Evolutionary conservation across 2,797 vertebrate genomes (phyloP).

Genomic region (Melanogrammus aeglefinus): DNA sequence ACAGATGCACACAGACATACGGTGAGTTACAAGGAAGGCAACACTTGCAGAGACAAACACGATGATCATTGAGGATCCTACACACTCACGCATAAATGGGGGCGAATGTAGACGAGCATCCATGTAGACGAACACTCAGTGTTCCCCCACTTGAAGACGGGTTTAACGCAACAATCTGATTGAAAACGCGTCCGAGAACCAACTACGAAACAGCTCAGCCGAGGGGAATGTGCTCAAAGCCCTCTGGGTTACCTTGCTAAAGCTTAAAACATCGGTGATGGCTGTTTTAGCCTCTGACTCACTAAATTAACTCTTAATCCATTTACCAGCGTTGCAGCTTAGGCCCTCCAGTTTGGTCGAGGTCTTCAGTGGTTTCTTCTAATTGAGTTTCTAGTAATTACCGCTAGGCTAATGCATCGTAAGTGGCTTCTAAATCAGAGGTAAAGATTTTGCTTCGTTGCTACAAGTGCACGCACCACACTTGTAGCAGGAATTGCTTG

Average conservation of each 20-base stretch:
- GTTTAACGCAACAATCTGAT: slow-evolving; percentile 34
- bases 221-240: neutral
- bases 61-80: neutral
- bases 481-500: neutral
- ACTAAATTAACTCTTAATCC: slow-evolving; percentile 72
- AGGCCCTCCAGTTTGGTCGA: slow-evolving; percentile 71
- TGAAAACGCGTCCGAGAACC: slow-evolving; percentile 45
- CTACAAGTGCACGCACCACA: slow-evolving; percentile 49
- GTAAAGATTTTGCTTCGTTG: slow-evolving; percentile 74
- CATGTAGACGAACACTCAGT: no score
- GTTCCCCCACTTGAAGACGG: slow-evolving; percentile 28
- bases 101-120: neutral
- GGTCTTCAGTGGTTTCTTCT: slow-evolving; percentile 71
- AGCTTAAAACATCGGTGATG: slow-evolving; percentile 69
- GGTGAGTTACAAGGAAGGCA: neutral
- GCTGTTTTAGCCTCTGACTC: slow-evolving; percentile 73
- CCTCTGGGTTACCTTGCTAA: slow-evolving; percentile 50
- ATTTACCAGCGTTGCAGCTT: slow-evolving; percentile 70
- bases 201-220: slow-evolving; percentile 37
- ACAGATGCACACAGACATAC: neutral
- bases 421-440: slow-evolving; percentile 76
- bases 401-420: slow-evolving; percentile 75
- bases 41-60: neutral
- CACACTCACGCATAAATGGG: slow-evolving; percentile 2
- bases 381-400: slow-evolving; percentile 81